phyloP scores from a whole-genome alignment of 2,113 vertebrate genomes.

The Taurulus bubalis region DNA sequence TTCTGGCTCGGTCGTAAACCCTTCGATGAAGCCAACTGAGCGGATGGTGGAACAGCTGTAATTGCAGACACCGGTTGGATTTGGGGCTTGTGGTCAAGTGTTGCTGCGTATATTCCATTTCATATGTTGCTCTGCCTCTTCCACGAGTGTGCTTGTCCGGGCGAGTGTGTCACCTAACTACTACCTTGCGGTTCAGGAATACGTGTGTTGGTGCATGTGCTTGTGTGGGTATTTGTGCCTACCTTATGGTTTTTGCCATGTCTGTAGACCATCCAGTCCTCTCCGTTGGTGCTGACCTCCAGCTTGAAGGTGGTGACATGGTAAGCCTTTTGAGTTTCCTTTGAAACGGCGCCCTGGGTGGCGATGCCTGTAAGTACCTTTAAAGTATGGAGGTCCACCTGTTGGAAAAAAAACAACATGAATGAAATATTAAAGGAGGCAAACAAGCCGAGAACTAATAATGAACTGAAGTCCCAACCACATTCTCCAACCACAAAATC shows the following conservation, averaged over 20 bases:
- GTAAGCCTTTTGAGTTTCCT: conserved; percentile 93
- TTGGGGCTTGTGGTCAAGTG: conserved; percentile 62
- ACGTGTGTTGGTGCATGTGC: neutral
- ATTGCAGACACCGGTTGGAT: conserved; percentile 61
- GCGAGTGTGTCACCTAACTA: conserved; percentile 36
- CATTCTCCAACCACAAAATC: neutral
- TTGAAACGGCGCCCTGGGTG: conserved; percentile 95
- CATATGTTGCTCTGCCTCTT: conserved; percentile 34
- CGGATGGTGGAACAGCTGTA: conserved; percentile 47
- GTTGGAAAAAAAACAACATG: conserved; percentile 11
- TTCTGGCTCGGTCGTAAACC: conserved; percentile 62
- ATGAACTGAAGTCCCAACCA: neutral
- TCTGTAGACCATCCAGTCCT: conserved; percentile 99
- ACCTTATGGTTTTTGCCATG: conserved; percentile 99
- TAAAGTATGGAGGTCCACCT: conserved; percentile 97
- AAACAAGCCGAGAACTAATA: neutral
- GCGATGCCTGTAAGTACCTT: conserved; percentile 95
- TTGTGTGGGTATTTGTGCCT: conserved; percentile 46
- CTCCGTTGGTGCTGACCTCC: conserved; percentile 98
- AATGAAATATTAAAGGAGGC: neutral
- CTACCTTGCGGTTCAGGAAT: neutral
- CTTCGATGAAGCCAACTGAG: conserved; percentile 57
- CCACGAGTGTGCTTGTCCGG: conserved; percentile 26
- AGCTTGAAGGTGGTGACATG: conserved; percentile 95
- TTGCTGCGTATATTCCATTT: conserved; percentile 63